Evolutionary conservation across 1,140 invertebrate genomes (phyloP).

Genomic region (Carcinoscorpius rotundicauda): DNA sequence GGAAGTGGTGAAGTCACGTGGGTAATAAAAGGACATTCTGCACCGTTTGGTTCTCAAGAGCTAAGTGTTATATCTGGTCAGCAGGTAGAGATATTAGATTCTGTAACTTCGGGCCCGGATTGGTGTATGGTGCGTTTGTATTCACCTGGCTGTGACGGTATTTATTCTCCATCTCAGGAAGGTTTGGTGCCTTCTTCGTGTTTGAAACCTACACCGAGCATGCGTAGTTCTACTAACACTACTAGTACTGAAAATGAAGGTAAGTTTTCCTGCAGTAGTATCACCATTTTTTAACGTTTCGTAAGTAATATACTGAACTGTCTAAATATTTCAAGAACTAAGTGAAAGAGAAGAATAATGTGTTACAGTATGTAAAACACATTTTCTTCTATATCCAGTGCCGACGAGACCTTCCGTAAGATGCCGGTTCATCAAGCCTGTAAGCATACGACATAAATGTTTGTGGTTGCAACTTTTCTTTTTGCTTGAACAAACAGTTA

Average conservation of each 20-base stretch:
- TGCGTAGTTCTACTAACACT: constrained; percentile 25
- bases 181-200: constrained; percentile 19
- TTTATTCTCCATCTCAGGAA: constrained; percentile 12
- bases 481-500: too few species aligned
- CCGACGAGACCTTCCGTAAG: too few species aligned
- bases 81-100: constrained; percentile 80
- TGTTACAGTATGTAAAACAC: too few species aligned
- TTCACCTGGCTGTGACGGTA: constrained; percentile 24
- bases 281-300: too few species aligned
- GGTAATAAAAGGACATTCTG: constrained; percentile 69
- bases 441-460: too few species aligned
- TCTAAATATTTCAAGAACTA: too few species aligned
- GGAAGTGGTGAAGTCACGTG: constrained; percentile 63
- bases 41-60: constrained; percentile 52
- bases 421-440: too few species aligned
- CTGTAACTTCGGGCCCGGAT: constrained; percentile 35
- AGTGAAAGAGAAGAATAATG: too few species aligned
- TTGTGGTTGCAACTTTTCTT: too few species aligned
- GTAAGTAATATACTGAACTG: too few species aligned
- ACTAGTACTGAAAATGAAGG: constrained; percentile 27
- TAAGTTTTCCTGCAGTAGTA: too few species aligned
- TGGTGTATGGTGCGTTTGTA: constrained; percentile 34
- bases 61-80: constrained; percentile 52
- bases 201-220: constrained; percentile 23
- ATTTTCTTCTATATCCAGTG: too few species aligned